Conservation (phyloP, 2,113 vertebrate genomes). For the Ceyx cyanopectus region DNA sequence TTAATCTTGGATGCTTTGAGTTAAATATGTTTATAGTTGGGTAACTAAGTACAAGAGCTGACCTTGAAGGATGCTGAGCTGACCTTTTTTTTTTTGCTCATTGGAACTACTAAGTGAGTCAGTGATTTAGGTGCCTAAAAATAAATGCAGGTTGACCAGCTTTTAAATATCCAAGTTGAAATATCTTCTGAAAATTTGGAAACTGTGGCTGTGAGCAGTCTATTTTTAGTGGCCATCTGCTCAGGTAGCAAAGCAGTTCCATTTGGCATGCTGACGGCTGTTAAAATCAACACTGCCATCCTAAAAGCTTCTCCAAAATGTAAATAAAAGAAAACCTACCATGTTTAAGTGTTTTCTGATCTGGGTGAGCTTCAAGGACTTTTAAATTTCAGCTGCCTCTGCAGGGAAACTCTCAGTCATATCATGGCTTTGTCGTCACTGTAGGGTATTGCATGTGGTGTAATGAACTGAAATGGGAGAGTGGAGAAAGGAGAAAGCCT, state of each 20-base stretch:
- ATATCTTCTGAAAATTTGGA: not conserved
- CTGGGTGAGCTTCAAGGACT: not conserved
- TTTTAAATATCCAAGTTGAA: not conserved
- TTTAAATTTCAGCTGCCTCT: not conserved
- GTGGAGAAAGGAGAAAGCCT: not conserved
- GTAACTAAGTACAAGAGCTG: not conserved
- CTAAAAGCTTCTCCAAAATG: not conserved
- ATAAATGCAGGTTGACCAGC: not conserved
- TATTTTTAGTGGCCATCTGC: slow-evolving; percentile 41
- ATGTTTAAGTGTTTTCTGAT: not conserved
- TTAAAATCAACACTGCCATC: not conserved
- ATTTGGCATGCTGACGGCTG: not conserved
- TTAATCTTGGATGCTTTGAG: not conserved
- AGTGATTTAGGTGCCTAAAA: not conserved
- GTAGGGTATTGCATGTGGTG: not conserved
- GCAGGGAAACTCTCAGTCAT: not conserved
- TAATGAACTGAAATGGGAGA: not conserved
- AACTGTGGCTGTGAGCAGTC: not conserved
- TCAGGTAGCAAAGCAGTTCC: slow-evolving; percentile 33
- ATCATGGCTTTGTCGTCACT: not conserved
- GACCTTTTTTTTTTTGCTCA: not conserved
- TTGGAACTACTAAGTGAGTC: not conserved
- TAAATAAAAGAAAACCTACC: slow-evolving; percentile 6
- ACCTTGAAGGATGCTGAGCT: not conserved
- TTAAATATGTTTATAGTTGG: not conserved